Conservation (phyloP, 2,113 vertebrate genomes). For the Channa maculata region DNA sequence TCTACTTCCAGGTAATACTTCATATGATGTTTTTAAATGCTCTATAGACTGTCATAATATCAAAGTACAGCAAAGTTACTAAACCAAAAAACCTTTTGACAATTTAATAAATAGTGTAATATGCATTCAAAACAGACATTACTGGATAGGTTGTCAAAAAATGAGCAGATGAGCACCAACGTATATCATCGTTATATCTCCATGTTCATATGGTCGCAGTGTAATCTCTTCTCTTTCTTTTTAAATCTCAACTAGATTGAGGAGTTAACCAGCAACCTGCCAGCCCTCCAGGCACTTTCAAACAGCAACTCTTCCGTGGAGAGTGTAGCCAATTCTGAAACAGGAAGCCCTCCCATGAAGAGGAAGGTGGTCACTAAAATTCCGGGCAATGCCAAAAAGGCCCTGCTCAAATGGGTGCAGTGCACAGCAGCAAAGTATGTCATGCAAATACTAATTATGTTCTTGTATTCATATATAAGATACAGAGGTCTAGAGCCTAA, state of each 20-base stretch:
- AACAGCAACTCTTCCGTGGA: slow-evolving; percentile 93
- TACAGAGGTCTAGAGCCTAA: not conserved
- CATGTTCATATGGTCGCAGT: slow-evolving; percentile 16
- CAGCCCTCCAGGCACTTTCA: slow-evolving; percentile 89
- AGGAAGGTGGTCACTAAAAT: slow-evolving; percentile 90
- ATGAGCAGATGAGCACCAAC: not conserved
- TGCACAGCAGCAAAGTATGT: slow-evolving; percentile 91
- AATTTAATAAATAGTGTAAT: not conserved
- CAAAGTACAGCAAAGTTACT: too few species aligned
- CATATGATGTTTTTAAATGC: not conserved
- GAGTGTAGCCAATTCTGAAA: slow-evolving; percentile 88
- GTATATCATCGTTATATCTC: not conserved
- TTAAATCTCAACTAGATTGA: slow-evolving; percentile 87
- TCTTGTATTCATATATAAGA: not conserved
- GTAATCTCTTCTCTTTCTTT: not conserved
- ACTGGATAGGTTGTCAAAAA: not conserved
- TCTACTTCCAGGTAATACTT: slow-evolving; percentile 94
- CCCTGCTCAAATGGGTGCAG: slow-evolving; percentile 95
- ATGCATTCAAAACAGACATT: too few species aligned
- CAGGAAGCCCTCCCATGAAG: slow-evolving; percentile 94
- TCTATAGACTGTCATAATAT: too few species aligned
- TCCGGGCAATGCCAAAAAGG: slow-evolving; percentile 94
- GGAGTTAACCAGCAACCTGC: slow-evolving; percentile 96
- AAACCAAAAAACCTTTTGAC: too few species aligned
- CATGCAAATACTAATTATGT: not conserved